Percentiles rank a stretch among this genome's conserved stretches.
phyloP scores from a whole-genome alignment of 2,797 vertebrate species.

The Hylomyscus alleni region DNA sequence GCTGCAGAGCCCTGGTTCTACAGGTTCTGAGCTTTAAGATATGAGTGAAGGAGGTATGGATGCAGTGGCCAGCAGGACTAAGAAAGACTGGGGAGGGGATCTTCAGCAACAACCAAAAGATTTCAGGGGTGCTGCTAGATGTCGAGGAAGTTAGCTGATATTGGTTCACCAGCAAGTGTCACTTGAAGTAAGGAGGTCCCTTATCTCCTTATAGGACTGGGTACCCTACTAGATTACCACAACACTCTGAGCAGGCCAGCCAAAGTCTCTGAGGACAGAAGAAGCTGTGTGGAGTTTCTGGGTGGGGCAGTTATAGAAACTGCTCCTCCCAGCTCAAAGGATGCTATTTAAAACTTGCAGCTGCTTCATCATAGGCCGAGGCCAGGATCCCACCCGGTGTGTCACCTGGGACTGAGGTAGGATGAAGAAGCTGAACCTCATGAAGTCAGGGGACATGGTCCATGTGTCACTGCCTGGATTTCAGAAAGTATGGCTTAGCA shows the following conservation, averaged over 20 bases:
- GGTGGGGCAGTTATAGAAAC: constrained; percentile 13
- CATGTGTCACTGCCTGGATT: constrained; percentile 32
- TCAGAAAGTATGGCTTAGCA: not conserved
- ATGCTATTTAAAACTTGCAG: constrained; percentile 6
- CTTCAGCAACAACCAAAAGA: not conserved
- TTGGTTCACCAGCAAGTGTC: not conserved
- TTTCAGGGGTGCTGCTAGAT: not conserved
- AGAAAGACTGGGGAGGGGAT: not conserved
- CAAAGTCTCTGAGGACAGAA: constrained; percentile 42
- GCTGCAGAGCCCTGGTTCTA: not conserved
- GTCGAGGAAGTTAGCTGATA: not conserved
- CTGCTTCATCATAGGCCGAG: not conserved
- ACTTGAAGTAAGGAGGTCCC: not conserved
- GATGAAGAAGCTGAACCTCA: not conserved
- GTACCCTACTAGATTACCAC: not conserved
- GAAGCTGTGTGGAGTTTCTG: not conserved
- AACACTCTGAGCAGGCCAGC: not conserved
- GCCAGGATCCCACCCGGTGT: not conserved
- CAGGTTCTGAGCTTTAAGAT: not conserved
- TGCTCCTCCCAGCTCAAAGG: constrained; percentile 50
- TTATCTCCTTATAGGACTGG: not conserved
- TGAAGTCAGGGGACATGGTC: not conserved
- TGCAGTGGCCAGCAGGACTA: not conserved
- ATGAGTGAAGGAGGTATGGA: not conserved
- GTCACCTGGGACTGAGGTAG: constrained; percentile 14